Evolutionary conservation across 2,797 vertebrate species (phyloP).

Genomic region (Pseudomugil gertrudae): DNA sequence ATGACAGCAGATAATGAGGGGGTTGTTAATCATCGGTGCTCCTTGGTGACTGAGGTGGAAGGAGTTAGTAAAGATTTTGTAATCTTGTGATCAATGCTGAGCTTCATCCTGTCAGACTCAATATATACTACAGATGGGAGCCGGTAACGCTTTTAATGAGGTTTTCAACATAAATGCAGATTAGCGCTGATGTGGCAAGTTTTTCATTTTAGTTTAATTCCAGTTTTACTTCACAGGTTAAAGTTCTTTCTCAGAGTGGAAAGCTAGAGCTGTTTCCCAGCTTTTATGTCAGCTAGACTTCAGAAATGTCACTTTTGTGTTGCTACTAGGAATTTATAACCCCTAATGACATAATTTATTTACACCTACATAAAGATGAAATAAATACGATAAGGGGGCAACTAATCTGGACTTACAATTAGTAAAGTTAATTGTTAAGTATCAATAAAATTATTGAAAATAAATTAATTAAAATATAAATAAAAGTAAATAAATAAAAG

Average conservation of each 20-base stretch:
- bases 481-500: no score
- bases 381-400: no score
- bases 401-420: no score
- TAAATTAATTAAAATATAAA: no score
- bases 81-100: conserved; percentile 78
- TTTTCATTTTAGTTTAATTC: conserved; percentile 7
- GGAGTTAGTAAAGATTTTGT: conserved; percentile 80
- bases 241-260: no score
- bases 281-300: conserved; percentile 1
- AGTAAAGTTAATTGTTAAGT: no score
- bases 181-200: conserved; percentile 8
- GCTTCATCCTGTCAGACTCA: conserved; percentile 61
- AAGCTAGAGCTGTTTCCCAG: background rate
- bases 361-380: no score
- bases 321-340: no score
- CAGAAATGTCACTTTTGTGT: no score
- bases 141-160: conserved; percentile 56
- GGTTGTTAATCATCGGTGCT: conserved; percentile 63
- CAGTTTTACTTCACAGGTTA: background rate
- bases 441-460: no score
- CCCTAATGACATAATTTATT: no score
- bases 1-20: conserved; percentile 59
- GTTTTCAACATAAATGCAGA: conserved; percentile 57
- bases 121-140: conserved; percentile 36
- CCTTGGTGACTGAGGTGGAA: conserved; percentile 63